Conservation (phyloP, 1,140 invertebrate species). For the Papilio xuthus region DNA sequence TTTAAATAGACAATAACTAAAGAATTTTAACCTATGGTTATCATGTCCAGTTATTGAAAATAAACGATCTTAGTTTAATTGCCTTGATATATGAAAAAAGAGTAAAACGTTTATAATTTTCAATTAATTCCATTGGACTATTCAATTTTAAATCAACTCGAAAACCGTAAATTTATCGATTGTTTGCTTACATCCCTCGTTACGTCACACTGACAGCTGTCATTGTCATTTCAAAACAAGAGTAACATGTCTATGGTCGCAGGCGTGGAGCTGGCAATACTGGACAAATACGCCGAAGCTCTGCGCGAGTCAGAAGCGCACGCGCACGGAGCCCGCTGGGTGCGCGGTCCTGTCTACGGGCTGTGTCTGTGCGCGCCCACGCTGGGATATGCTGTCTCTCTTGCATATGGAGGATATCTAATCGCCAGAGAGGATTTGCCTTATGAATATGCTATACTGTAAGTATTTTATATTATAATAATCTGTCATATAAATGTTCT, state of each 20-base stretch:
- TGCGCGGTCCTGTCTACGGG: conserved; percentile 86
- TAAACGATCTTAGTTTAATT: no score
- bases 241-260: conserved; percentile 7
- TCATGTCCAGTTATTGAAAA: no score
- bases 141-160: no score
- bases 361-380: conserved; percentile 87
- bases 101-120: no score
- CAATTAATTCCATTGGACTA: no score
- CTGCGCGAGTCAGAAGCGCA: conserved; percentile 74
- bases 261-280: conserved; percentile 82
- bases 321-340: conserved; percentile 77
- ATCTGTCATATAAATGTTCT: no score
- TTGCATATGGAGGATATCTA: conserved; percentile 88
- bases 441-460: conserved; percentile 90
- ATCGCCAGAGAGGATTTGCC: conserved; percentile 84
- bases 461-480: conserved; percentile 48
- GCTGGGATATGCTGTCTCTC: conserved; percentile 87
- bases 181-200: neutral
- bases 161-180: neutral
- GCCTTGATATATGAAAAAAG: no score
- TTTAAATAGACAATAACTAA: no score
- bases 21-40: no score
- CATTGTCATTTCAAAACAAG: neutral
- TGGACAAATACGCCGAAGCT: conserved; percentile 80
- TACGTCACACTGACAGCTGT: neutral